Conservation (phyloP, 2,113 vertebrate genomes). For the Aegithalos caudatus region DNA sequence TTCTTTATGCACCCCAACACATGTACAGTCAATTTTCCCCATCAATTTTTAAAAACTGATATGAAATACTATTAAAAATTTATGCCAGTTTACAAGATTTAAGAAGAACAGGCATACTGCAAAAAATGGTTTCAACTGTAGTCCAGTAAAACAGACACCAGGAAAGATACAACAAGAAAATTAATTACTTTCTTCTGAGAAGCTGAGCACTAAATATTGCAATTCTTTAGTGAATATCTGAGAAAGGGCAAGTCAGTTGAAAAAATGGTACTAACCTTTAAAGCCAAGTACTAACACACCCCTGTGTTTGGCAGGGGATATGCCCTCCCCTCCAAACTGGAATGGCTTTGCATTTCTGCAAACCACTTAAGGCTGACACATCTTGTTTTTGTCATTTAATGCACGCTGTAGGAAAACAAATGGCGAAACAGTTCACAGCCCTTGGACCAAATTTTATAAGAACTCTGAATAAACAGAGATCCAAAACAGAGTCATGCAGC, state of each 20-base stretch:
- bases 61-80: neutral
- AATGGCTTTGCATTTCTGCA: neutral
- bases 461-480: neutral
- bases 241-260: neutral
- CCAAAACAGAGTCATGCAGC: neutral
- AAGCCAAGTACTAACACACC: neutral
- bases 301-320: neutral
- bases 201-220: neutral
- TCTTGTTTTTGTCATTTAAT: neutral
- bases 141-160: neutral
- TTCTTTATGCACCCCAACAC: neutral
- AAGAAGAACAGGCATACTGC: neutral
- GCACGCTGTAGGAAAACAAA: neutral
- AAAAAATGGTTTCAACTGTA: neutral
- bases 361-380: neutral
- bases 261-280: neutral
- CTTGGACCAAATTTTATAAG: neutral
- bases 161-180: neutral
- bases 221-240: neutral
- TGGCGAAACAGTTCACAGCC: neutral
- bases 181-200: neutral
- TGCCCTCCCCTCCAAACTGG: neutral
- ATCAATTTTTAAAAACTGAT: neutral
- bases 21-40: neutral
- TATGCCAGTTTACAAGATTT: neutral